Evolutionary conservation across 2,888 invertebrate species (phyloP).

Genomic region (Prosopocoilus inquinatus): DNA sequence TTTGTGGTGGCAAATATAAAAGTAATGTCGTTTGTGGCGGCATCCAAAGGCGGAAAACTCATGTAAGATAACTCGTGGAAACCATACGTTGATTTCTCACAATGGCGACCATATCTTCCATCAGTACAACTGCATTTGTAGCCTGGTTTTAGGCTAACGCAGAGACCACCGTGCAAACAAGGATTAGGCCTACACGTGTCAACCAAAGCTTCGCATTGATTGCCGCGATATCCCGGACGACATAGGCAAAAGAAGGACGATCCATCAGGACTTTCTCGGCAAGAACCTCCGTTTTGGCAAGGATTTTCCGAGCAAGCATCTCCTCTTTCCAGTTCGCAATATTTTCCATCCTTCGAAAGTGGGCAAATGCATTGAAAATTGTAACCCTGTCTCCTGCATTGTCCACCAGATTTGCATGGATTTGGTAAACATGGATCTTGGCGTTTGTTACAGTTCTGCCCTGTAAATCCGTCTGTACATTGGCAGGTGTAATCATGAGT

Average conservation of each 20-base stretch:
- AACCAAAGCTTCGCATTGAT: conserved; percentile 83
- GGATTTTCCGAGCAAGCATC: conserved; percentile 84
- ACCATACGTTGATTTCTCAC: conserved; percentile 87
- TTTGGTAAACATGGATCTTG: conserved; percentile 90
- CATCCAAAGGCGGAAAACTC: conserved; percentile 82
- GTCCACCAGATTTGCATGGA: conserved; percentile 82
- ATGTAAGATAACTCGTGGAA: conserved; percentile 88
- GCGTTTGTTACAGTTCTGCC: conserved; percentile 76
- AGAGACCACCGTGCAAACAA: conserved; percentile 86
- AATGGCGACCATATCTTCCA: conserved; percentile 86
- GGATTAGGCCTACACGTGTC: conserved; percentile 92
- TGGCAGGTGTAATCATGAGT: conserved; percentile 76
- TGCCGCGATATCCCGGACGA: conserved; percentile 86
- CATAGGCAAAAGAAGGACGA: conserved; percentile 91
- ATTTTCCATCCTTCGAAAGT: conserved; percentile 73
- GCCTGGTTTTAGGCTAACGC: conserved; percentile 84
- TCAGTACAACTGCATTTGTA: conserved; percentile 84
- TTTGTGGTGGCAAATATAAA: conserved; percentile 89
- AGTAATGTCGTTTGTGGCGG: conserved; percentile 87
- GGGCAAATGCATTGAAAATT: conserved; percentile 84
- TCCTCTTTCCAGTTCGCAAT: conserved; percentile 80
- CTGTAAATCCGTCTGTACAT: conserved; percentile 82
- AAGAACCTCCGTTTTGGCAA: conserved; percentile 89
- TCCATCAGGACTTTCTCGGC: conserved; percentile 83
- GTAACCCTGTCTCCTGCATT: conserved; percentile 79